phyloP scores from a whole-genome alignment of 2,797 vertebrate genomes.

The Trachurus trachurus region DNA sequence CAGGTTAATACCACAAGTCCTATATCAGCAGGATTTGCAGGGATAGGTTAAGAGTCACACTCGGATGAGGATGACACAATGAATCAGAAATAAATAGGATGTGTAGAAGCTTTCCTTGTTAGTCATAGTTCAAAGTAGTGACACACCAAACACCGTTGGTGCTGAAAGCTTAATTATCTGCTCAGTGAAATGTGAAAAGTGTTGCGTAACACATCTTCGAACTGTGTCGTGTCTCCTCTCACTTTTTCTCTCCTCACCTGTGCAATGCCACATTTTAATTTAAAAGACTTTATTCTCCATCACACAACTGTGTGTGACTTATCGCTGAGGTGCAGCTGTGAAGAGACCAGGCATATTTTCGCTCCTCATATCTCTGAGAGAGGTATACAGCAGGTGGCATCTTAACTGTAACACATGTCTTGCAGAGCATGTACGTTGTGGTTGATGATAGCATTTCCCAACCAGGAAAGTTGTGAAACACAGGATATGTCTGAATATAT shows the following conservation, averaged over 20 bases:
- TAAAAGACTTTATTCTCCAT: conserved; percentile 46
- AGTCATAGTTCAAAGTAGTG: conserved; percentile 31
- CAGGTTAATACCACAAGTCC: conserved; percentile 8
- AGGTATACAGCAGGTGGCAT: conserved; percentile 50
- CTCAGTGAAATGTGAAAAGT: conserved; percentile 49
- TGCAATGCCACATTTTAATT: conserved; percentile 48
- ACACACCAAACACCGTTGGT: conserved; percentile 25
- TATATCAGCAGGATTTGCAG: conserved; percentile 7
- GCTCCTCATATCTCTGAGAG: conserved; percentile 53
- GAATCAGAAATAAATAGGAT: conserved; percentile 23
- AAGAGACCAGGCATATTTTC: conserved; percentile 60
- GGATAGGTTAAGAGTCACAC: conserved; percentile 12
- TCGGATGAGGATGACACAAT: not conserved
- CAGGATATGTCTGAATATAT: conserved; percentile 20
- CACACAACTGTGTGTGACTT: conserved; percentile 57
- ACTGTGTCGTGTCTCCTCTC: conserved; percentile 31
- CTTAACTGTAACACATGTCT: conserved; percentile 29
- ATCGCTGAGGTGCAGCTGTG: conserved; percentile 69
- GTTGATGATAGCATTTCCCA: conserved; percentile 43
- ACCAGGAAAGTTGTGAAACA: conserved; percentile 27
- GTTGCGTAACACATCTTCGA: conserved; percentile 41
- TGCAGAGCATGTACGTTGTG: conserved; percentile 52
- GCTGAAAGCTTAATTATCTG: conserved; percentile 59
- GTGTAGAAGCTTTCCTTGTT: conserved; percentile 1
- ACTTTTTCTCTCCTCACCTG: conserved; percentile 43